phyloP scores from a whole-genome alignment of 2,113 vertebrate genomes.

The Oreochromis niloticus region DNA sequence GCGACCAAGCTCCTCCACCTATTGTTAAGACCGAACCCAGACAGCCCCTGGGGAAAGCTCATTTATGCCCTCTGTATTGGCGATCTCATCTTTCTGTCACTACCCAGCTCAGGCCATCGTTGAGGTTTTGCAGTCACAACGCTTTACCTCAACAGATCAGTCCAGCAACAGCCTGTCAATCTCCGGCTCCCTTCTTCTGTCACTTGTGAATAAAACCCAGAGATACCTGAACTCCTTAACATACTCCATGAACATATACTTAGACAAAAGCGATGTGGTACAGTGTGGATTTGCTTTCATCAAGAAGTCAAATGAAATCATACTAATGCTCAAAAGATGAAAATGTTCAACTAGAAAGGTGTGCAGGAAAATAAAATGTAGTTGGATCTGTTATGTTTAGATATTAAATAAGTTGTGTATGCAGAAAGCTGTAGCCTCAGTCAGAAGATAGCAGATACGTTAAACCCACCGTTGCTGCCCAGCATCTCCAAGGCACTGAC shows the following conservation, averaged over 20 bases:
- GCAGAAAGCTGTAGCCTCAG: background rate
- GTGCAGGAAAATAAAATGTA: background rate
- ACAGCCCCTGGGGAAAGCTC: background rate
- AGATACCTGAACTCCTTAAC: background rate
- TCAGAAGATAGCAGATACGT: background rate
- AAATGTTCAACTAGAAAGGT: background rate
- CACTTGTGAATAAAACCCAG: background rate
- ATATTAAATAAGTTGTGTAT: background rate
- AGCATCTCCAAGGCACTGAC: constrained; percentile 89
- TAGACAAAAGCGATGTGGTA: background rate
- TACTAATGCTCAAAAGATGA: background rate
- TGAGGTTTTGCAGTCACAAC: background rate
- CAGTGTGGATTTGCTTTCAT: background rate
- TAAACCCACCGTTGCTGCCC: constrained; percentile 78
- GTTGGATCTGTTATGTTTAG: background rate
- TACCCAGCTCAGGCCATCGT: background rate
- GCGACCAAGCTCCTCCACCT: background rate
- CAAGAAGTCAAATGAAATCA: background rate
- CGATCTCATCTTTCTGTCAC: background rate
- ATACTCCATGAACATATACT: accelerated
- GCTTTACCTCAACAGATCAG: background rate
- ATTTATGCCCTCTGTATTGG: background rate
- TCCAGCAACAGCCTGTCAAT: background rate
- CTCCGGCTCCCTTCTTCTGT: background rate
- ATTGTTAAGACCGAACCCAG: background rate